Base-by-base conservation (phyloP, 2,888 invertebrate genomes). In the Reticulitermes lucifugus region DNA sequence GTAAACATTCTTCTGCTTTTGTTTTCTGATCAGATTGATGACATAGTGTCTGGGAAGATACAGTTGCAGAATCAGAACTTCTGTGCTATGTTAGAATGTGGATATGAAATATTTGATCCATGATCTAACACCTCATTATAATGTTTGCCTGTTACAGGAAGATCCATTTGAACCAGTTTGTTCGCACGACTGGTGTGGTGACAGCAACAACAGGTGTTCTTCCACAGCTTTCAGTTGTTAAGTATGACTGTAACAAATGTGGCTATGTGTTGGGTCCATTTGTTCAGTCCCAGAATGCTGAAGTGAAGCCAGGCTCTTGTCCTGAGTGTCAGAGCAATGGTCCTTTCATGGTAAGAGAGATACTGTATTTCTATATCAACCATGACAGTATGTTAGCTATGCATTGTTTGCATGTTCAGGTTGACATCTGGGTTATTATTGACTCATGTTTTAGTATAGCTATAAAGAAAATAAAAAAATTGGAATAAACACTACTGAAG, bases 281-380 rank as follows among this genome's bases (percentile, higher is more conserved):
- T 90, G 96, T 97, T 25, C 99, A 99, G 92, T 94, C 96, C 0
- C 98, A 98, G 91, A 96, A 96, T 89, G 92, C 96, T 6, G 99
- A 99, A 92, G 96, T 99, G 0, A 97, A 96, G 89, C 99, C 99
- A 0, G 98, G 98, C 0, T 96, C 97, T 0, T 99, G 99, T 92
- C 99, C 99, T 0, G 98, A 99, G 90, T 99, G 99, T 93, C 99
- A 99, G 90, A 98, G 98, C 89, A 92, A 93, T 85, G 99, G 99
- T 1, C 99, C 99, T 0, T 99, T 99, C 91, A 95, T 96, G 93
- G 96, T 96, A 90, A 93, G 91, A 90, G 43, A 85, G 84, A 88
- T 22, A 60, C 7, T 25, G n/a, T n/a, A 18, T 55, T 46, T 46
- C 46, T 12, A 46, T 46, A 46, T 2, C 46, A 12, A 46, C 12